phyloP scores from a whole-genome alignment of 2,797 vertebrate species.

The Sebastes aleutianus region DNA sequence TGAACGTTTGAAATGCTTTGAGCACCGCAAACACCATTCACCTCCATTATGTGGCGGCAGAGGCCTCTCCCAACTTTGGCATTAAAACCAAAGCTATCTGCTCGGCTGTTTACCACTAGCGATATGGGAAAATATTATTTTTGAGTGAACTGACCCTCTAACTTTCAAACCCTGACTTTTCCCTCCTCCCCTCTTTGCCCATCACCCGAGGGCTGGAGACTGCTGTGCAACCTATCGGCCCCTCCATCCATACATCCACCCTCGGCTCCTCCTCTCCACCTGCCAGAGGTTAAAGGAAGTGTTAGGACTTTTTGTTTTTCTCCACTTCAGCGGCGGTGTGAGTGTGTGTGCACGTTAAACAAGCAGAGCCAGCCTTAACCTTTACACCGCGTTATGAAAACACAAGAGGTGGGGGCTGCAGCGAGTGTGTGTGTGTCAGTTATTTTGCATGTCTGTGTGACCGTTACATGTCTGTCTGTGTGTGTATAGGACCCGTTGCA shows the following conservation, averaged over 20 bases:
- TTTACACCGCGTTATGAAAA: conserved; percentile 80
- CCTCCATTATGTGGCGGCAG: not conserved
- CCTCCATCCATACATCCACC: conserved; percentile 28
- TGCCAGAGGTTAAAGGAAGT: conserved; percentile 63
- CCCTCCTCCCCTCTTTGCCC: not conserved
- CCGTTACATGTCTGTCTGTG: conserved; percentile 14
- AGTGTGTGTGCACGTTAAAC: conserved; percentile 75
- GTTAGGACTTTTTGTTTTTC: conserved; percentile 67
- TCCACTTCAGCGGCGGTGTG: conserved; percentile 32
- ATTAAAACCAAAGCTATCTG: not conserved
- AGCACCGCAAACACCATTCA: not conserved
- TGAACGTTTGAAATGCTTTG: not conserved
- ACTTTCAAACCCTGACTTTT: not conserved
- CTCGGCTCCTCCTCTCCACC: conserved; percentile 43
- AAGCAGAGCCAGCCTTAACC: conserved; percentile 75
- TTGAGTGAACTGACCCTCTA: not conserved
- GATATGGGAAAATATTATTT: not conserved
- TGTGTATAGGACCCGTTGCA: not conserved
- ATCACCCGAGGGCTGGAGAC: not conserved
- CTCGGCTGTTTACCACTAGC: not conserved
- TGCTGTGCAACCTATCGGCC: conserved; percentile 4
- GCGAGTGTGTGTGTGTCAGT: conserved; percentile 15
- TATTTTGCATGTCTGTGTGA: conserved; percentile 34
- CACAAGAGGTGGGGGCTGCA: conserved; percentile 56
- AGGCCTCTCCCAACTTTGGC: not conserved